Base-by-base conservation (phyloP, 2,888 invertebrate genomes). In the Helicoverpa assulta region DNA sequence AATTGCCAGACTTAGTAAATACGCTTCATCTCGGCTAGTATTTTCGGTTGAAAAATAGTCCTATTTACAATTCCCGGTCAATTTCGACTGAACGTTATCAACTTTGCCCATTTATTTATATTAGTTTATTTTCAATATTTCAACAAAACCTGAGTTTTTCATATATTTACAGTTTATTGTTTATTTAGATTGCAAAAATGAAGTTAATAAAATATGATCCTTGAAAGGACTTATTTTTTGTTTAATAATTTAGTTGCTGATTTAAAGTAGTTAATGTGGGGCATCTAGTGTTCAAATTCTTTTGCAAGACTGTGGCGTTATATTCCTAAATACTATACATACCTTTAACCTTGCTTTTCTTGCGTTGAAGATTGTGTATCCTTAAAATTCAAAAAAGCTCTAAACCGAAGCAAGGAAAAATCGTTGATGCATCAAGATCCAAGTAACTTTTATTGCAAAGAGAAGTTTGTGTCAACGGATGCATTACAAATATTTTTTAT, bases 61-160 rank as follows among this genome's bases (percentile, higher is more conserved):
- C 59, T 65, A 18, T 12, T 29, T 8, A 40, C 50, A 51, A 26
- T 67, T 21, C 50, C 50, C 56, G 18, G 67, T 2, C 62, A 71
- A 59, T 71, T 53, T 61, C n/a, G 54, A 51, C 33, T 53, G 5
- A 21, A 18, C 19, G 52, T 76, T 76, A 53, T 76, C 66, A 67
- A 76, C 66, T 80, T 33, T 63, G 57, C 43, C 64, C 52, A 62
- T 54, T 50, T 55, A 70, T 66, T n/a, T n/a, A n/a, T 58, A 64
- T 33, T 72, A 70, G 56, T 73, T 78, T 78, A 73, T 73, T 78
- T 83, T 81, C 63, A 71, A 68, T 62, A 47, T 78, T 83, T 81
- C 63, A 71, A 66, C 59, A 47, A 80, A 58, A 60, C 51, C 55
- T 65, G 64, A 76, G 29, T 70, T 80, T 56, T 73, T 68, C 64